Evolutionary conservation across 2,797 vertebrate species (phyloP).

Genomic region (Phrynocephalus vlangalii): DNA sequence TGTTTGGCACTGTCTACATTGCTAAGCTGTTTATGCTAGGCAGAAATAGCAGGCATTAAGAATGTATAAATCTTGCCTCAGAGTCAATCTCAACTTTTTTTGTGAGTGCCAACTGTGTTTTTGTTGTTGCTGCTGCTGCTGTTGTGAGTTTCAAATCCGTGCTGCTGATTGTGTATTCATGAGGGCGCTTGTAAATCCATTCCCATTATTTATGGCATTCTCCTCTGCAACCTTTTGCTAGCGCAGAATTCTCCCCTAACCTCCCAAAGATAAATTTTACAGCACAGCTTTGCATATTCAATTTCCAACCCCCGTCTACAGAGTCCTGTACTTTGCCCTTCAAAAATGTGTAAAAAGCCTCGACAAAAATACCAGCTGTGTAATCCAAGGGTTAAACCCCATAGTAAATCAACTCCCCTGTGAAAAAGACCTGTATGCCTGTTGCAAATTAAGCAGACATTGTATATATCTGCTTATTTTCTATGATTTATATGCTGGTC

Average conservation of each 20-base stretch:
- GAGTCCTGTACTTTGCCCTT: neutral
- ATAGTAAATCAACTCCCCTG: neutral
- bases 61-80: conserved; percentile 12
- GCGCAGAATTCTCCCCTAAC: neutral
- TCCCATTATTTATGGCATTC: neutral
- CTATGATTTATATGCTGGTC: neutral
- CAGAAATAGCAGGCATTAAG: conserved; percentile 2
- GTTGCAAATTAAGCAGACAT: neutral
- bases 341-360: neutral
- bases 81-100: neutral
- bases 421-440: neutral
- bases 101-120: neutral
- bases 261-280: neutral
- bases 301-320: neutral
- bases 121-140: neutral
- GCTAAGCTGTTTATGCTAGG: conserved; percentile 27
- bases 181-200: neutral
- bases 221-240: neutral
- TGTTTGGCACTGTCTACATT: conserved; percentile 29
- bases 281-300: conserved; percentile 1
- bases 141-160: neutral
- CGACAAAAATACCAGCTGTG: neutral
- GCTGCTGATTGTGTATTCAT: neutral
- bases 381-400: neutral
- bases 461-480: neutral